Evolutionary conservation across 2,888 invertebrate species (phyloP).

Genomic region (Lasiommata megera): DNA sequence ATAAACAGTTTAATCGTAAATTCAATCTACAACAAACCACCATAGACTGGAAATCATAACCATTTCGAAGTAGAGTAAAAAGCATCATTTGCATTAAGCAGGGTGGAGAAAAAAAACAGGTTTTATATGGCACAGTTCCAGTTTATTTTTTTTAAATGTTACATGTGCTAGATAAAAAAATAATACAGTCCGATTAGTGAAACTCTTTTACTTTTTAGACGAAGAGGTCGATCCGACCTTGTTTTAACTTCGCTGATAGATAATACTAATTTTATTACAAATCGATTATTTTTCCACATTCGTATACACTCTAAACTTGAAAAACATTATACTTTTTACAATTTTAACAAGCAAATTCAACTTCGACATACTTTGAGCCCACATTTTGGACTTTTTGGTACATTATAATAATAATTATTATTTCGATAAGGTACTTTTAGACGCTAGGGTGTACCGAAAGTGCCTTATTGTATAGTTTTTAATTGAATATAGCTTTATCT

Average conservation of each 20-base stretch:
- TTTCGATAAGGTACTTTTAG: conserved; percentile 55
- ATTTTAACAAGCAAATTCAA: conserved; percentile 70
- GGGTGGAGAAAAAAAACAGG: conserved; percentile 42
- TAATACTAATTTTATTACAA: conserved; percentile 50
- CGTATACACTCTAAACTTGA: conserved; percentile 60
- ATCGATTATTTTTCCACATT: conserved; percentile 43
- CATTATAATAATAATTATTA: conserved; percentile 33
- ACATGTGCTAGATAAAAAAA: conserved; percentile 80
- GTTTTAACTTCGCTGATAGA: conserved; percentile 33
- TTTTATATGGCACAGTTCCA: conserved; percentile 77
- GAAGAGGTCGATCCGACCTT: conserved; percentile 24
- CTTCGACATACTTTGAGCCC: conserved; percentile 50
- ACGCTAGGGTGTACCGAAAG: conserved; percentile 54
- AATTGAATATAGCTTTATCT: conserved; percentile 65
- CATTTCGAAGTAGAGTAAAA: no score
- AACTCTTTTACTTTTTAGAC: conserved; percentile 56
- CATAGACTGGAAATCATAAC: no score
- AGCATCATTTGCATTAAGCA: no score
- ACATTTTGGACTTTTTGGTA: conserved; percentile 47
- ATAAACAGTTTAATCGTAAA: no score
- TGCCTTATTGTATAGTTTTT: conserved; percentile 65
- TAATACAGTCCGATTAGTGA: conserved; percentile 79
- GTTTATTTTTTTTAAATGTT: conserved; percentile 73
- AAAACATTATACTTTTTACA: conserved; percentile 65
- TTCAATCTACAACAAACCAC: no score